Base-by-base conservation (phyloP, 2,113 vertebrate genomes). In the Hippocampus abdominalis region DNA sequence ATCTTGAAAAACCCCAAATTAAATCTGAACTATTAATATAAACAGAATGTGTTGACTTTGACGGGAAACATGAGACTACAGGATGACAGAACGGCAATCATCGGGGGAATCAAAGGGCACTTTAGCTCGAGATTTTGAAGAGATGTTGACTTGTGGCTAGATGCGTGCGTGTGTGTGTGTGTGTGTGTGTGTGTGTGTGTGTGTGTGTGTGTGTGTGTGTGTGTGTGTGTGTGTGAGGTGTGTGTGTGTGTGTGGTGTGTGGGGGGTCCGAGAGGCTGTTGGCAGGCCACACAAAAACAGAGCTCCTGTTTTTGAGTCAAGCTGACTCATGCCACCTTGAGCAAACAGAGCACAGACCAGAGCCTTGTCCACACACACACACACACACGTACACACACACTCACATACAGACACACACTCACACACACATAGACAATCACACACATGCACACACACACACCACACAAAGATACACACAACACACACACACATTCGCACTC, bases 321-420 rank as follows among this genome's bases (percentile, higher is more conserved):
- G 77, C 81, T 89, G 89, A 90, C 78, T 90, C 89, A 91, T 81
- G 82, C 82, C 89, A 87, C 83, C 89, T 88, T 90, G 79, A 86
- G 79, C 90, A 92, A 92, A 92, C 84, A 91, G 69, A 89, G 77
- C 81, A 91, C 89, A 93, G 79, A 91, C 86, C 85, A 80, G 75
- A 80, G 84, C 90, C 86, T 91, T 93, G 90, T 91, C 73, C 81
- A 64, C n/a, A 62, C 54, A 39, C 44, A 71, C 66, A 70, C 29
- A 64, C 48, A 73, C 25, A 61, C 49, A 65, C 61, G 68, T 39
- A 74, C 71, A 71, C 48, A 77, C 39, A 68, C 56, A 79, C 68
- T 76, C 29, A 46, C 69, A 63, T 71, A 76, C 67, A 78, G 79
- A 82, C 64, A 69, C 74, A 77, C 75, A 82, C 81, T 81, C 85